Evolutionary conservation across 2,113 vertebrate species (phyloP), one percentile per base, ranked within the genome.

Genomic region (Chrysochloris asiatica): DNA sequence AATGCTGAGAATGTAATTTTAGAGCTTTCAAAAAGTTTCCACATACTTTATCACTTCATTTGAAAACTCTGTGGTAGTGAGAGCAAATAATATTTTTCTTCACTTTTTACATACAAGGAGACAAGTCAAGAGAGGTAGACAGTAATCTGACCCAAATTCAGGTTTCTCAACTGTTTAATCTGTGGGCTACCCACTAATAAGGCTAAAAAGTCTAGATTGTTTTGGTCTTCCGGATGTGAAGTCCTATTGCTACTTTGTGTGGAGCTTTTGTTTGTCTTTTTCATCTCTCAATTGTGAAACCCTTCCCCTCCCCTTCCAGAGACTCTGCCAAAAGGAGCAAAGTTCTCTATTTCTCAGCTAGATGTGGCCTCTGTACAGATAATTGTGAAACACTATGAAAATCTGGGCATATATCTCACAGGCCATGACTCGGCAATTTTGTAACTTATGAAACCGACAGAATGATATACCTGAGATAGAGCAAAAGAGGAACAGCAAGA

Each of bases 391-490:
- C 33, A 65, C 54, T 11, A 0, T 24, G 59, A 82, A 61, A 61
- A 26, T 61, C 22, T 86, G 83, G 85, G 78, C 72, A 83, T 1
- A 17, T 6, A 33, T 72, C 45, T 50, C 24, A 21, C 12, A 13
- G 61, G 26, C 30, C 83, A 84, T 96, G 95, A 97, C 92, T 92
- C 85, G 5, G 93, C 95, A 94, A 24, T 88, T 94, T 65, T 77
- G 22, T 36, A 30, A 2, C 22, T 47, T 65, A 38, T 67, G 28
- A 84, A 88, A 72, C 33, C 41, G 76, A 76, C 4, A 63, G 41
- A 80, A 63, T 1, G 6, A 30, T 17, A 21, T 1, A 19, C 1
- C 0, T 0, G 16, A 8, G 48, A 63, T 8, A 19, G 63, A n/a
- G 36, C 5, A 30, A 7, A 33, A 50, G 59, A 56, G 6, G 4